These are phyloP conservation scores for Pelusios castaneus DNA, from an alignment of 2,113 vertebrate species.

Conservation along the genomic window DNA sequence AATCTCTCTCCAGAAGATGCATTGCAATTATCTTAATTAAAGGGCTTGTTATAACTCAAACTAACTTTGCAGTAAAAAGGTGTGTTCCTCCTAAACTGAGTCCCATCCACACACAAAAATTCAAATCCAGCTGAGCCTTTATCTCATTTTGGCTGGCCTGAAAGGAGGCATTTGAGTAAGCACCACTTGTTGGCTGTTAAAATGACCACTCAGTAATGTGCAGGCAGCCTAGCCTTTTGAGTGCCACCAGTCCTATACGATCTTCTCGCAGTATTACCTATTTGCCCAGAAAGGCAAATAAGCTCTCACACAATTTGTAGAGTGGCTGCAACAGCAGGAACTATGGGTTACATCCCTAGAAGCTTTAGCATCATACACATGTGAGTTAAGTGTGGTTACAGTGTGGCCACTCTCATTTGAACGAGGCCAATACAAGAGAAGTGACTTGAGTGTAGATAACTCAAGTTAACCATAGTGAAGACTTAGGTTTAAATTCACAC, in stretches of 20 bases:
- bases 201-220: rapidly evolving
- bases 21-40: not conserved
- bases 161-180: not conserved
- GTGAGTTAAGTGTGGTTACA: not conserved
- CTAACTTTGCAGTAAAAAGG: not conserved
- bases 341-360: not conserved
- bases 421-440: not conserved
- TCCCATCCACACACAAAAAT: not conserved
- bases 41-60: not conserved
- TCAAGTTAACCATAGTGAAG: not conserved
- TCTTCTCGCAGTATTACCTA: not conserved
- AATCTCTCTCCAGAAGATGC: not conserved
- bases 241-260: rapidly evolving
- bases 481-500: not conserved
- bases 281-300: rapidly evolving
- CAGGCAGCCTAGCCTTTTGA: not conserved
- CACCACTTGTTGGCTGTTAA: not conserved
- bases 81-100: not conserved
- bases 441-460: not conserved
- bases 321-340: not conserved
- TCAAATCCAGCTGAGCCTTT: not conserved
- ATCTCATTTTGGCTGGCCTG: not conserved
- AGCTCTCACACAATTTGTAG: not conserved
- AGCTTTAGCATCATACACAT: not conserved
- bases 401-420: not conserved